These are phyloP conservation scores for Brachystomella parvula DNA, from an alignment of 1,140 invertebrate genomes.

Conservation along the genomic window DNA sequence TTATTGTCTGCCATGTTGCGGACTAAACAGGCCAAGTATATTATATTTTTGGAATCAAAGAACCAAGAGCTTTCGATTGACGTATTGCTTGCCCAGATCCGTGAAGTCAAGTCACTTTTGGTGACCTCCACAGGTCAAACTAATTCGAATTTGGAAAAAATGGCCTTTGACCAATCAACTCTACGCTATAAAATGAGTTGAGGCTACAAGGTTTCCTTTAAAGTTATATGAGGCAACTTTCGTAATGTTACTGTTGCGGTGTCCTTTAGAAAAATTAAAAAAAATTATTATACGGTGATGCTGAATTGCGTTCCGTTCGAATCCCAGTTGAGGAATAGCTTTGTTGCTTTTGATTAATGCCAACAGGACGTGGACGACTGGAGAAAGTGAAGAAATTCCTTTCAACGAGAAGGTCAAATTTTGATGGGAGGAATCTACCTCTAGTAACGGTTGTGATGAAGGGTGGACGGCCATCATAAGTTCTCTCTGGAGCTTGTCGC, in stretches of 20 bases:
- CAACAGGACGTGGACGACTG: slow-evolving; percentile 31
- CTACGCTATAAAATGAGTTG: no score
- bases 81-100: no score
- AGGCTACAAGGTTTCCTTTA: no score
- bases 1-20: not conserved
- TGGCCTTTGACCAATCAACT: not conserved
- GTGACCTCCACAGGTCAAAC: not conserved
- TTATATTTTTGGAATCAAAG: no score
- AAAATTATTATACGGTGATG: not conserved
- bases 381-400: slow-evolving; percentile 34
- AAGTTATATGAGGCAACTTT: no score
- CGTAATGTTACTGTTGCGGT: no score
- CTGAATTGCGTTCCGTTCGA: not conserved
- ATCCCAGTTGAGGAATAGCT: slow-evolving; percentile 21
- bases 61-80: no score
- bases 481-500: not conserved
- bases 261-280: not conserved
- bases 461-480: slow-evolving; percentile 22
- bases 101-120: no score
- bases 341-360: slow-evolving; percentile 18
- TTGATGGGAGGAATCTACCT: slow-evolving; percentile 34
- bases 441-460: slow-evolving; percentile 37
- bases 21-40: no score
- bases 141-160: no score
- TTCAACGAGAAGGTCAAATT: slow-evolving; percentile 37